Base-by-base conservation (phyloP, 2,113 vertebrate species). In the Benitochromis conjunctus region DNA sequence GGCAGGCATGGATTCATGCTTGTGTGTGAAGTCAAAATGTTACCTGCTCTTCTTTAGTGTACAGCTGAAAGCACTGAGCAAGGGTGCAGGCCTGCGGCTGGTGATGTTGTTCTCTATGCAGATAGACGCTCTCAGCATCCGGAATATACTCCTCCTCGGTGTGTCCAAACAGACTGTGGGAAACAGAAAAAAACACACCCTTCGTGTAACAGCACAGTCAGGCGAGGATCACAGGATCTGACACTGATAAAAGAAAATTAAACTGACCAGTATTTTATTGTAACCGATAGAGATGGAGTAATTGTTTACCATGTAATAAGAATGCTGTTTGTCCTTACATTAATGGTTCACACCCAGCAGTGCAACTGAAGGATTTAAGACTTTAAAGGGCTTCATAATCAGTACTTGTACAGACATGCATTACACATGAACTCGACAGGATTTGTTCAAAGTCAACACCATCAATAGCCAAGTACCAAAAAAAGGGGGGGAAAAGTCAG, bases 31-130 rank as follows among this genome's bases (percentile, higher is more conserved):
- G 4, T 41, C 3, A 13, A 19, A 41, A 11, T 18, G 41, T 88
- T 93, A 99, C 99, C 98, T 99, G 98, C 76, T 99, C 99, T 96
- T 99, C 98, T 97, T 99, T 99, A 93, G 99, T 99, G 97, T 99
- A 99, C 46, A 99, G 97, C 89, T 99, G 98, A 92, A 99, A 99
- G 95, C 99, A 99, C 95, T 99, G 98, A 82, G 98, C 97, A 43
- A 99, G 97, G 85, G 97, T 99, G 96, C 98, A 99, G 86, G 96
- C 97, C 92, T 99, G 98, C 11, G 99, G 98, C 94, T 99, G 98
- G 60, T 98, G 98, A 87, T 99, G 99, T 9, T 97, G 97, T 88
- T 98, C 97, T 91, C 95, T 95, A 95, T 99, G 98, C 94, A 98
- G 95, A 87, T 98, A 98, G 84, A 99, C 98, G 0, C 98, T 99